Percentiles rank a stretch among this genome's conserved stretches.
phyloP scores from a whole-genome alignment of 2,113 vertebrate species.

The Colossoma macropomum region DNA sequence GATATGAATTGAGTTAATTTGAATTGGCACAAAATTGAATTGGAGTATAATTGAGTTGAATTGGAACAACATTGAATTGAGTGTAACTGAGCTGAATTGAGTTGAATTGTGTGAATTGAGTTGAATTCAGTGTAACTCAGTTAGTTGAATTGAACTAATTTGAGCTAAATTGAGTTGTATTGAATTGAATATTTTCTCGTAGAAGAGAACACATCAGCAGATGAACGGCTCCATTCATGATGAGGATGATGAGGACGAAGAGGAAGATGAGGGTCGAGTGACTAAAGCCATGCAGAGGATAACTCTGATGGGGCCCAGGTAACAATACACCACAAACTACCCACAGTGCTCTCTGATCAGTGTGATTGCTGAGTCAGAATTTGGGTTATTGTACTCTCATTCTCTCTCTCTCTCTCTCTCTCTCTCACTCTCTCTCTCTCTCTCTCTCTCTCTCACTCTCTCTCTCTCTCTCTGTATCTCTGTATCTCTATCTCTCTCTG shows the following conservation, averaged over 20 bases:
- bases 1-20: too few relatives aligned
- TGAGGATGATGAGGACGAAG: conserved; percentile 58
- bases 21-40: too few relatives aligned
- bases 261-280: conserved; percentile 68
- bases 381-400: too few relatives aligned
- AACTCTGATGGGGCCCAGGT: conserved; percentile 86
- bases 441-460: not conserved
- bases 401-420: not conserved
- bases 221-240: conserved; percentile 62
- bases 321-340: conserved; percentile 32
- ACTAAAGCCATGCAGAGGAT: conserved; percentile 78
- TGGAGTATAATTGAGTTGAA: too few relatives aligned
- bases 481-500: not conserved
- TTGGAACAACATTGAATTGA: too few relatives aligned
- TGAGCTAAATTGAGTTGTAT: too few relatives aligned
- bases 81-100: too few relatives aligned
- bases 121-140: too few relatives aligned
- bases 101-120: too few relatives aligned
- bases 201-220: conserved; percentile 46
- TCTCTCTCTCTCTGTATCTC: not conserved
- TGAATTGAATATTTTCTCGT: not conserved
- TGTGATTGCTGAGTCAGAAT: too few relatives aligned
- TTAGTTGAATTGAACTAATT: too few relatives aligned
- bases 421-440: not conserved
- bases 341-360: not conserved